Conservation (phyloP, 2,797 vertebrate species). For the Cyclura pinguis region DNA sequence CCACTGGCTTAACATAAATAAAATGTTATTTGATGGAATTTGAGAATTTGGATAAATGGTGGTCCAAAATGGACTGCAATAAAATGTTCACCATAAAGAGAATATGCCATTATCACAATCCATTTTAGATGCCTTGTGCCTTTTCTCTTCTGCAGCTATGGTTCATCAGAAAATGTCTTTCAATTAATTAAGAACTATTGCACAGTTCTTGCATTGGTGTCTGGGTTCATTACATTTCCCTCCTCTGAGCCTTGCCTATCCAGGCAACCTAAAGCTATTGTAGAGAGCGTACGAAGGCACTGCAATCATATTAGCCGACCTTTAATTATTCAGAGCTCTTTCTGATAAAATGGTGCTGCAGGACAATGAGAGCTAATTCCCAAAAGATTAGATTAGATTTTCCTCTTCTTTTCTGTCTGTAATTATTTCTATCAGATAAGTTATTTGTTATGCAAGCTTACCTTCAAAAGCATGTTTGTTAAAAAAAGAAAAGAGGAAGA, state of each 20-base stretch:
- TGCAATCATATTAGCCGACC: slow-evolving; percentile 56
- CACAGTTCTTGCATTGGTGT: slow-evolving; percentile 2
- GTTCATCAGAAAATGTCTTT: slow-evolving; percentile 3
- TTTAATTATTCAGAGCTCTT: slow-evolving; percentile 69
- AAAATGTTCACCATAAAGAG: not conserved
- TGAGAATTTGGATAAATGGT: not conserved
- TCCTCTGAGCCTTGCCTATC: not conserved
- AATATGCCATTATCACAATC: not conserved
- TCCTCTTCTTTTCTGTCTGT: slow-evolving; percentile 40
- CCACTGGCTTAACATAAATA: too few species aligned
- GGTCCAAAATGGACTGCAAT: not conserved
- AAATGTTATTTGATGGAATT: not conserved
- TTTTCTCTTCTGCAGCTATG: not conserved
- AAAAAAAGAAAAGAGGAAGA: slow-evolving; percentile 67
- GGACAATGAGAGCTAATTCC: slow-evolving; percentile 67
- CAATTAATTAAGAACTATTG: not conserved
- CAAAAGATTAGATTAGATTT: slow-evolving; percentile 53
- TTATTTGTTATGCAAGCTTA: slow-evolving; percentile 74
- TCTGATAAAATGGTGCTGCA: slow-evolving; percentile 57
- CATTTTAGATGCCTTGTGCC: not conserved
- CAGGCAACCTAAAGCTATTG: slow-evolving; percentile 33
- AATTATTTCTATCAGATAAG: slow-evolving; percentile 72
- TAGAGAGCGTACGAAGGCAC: slow-evolving; percentile 25
- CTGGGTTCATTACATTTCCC: slow-evolving; percentile 18
- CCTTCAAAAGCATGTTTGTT: slow-evolving; percentile 74